phyloP scores from a whole-genome alignment of 2,797 vertebrate species.

The Choloepus didactylus region DNA sequence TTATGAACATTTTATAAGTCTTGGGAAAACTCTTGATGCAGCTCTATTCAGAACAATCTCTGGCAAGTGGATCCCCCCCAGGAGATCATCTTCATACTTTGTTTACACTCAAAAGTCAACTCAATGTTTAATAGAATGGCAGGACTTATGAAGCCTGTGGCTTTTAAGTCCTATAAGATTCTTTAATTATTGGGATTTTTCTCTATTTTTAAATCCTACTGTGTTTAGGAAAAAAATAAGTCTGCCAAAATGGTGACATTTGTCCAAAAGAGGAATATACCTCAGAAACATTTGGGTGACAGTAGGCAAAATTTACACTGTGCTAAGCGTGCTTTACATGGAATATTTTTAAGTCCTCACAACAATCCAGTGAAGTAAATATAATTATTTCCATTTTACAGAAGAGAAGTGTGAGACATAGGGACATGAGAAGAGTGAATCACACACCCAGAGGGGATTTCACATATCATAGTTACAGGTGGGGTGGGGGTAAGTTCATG shows the following conservation, averaged over 20 bases:
- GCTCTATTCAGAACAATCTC: neutral
- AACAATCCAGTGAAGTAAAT: rapidly evolving
- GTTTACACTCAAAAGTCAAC: neutral
- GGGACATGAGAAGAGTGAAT: neutral
- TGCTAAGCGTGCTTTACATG: neutral
- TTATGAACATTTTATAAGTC: neutral
- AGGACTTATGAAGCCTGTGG: neutral
- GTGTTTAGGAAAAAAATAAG: neutral
- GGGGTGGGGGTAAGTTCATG: rapidly evolving
- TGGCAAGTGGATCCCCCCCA: neutral
- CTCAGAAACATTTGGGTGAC: neutral
- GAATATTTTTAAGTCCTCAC: neutral
- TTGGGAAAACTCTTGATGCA: neutral
- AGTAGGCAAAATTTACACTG: neutral
- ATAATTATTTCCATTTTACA: no score
- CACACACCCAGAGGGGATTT: neutral
- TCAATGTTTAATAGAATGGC: neutral
- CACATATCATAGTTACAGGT: neutral
- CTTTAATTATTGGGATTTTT: neutral
- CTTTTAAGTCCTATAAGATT: neutral
- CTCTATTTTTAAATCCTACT: neutral
- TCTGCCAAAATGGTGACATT: neutral
- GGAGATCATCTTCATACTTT: neutral
- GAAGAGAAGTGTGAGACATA: no score
- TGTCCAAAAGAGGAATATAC: neutral